Conservation (phyloP, 2,888 invertebrate genomes). For the Hesperia comma region DNA sequence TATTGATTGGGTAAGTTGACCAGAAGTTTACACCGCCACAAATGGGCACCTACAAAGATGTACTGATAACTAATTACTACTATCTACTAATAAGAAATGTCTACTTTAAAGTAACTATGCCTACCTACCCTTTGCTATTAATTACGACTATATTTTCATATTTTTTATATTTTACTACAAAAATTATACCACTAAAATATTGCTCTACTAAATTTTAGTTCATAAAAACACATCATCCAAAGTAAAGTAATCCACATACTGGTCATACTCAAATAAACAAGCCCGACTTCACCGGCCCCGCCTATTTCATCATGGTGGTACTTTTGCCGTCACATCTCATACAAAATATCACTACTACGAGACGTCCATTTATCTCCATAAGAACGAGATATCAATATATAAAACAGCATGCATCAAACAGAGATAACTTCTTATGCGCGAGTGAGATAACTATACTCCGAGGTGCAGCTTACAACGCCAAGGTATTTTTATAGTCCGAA, state of each 20-base stretch:
- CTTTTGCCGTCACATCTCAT: slow-evolving; percentile 60
- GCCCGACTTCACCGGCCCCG: slow-evolving; percentile 59
- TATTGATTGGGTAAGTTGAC: too few species aligned
- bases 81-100: too few species aligned
- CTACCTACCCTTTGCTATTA: too few species aligned
- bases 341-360: slow-evolving; percentile 67
- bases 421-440: slow-evolving; percentile 68
- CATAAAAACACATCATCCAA: not conserved
- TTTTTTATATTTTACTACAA: too few species aligned
- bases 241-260: slow-evolving; percentile 8
- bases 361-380: slow-evolving; percentile 76
- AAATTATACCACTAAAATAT: too few species aligned
- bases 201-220: not conserved
- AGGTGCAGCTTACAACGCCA: slow-evolving; percentile 66
- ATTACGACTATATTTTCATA: too few species aligned
- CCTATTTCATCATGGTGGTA: slow-evolving; percentile 82
- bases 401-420: slow-evolving; percentile 71
- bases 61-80: too few species aligned
- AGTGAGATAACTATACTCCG: slow-evolving; percentile 73
- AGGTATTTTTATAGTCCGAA: slow-evolving; percentile 65
- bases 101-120: too few species aligned
- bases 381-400: slow-evolving; percentile 81
- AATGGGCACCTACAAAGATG: too few species aligned
- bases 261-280: slow-evolving; percentile 22
- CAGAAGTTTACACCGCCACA: too few species aligned